Conservation (phyloP, 2,797 vertebrate species). For the Diceros bicornis region DNA sequence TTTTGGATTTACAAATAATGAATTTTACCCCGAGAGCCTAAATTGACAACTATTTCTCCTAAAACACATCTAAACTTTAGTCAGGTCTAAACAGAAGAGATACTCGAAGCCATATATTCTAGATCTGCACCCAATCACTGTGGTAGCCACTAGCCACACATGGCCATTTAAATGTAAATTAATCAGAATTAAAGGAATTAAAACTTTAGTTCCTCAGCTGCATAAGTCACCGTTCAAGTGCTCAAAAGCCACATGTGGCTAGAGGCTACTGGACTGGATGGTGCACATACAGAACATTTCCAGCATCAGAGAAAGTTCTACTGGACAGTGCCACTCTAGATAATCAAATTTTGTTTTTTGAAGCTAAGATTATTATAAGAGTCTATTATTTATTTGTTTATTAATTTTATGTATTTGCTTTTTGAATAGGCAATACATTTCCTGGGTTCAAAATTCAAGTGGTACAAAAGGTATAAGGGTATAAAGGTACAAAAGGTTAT, state of each 20-base stretch:
- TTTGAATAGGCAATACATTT: not conserved
- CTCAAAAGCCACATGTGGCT: not conserved
- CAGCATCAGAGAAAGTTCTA: not conserved
- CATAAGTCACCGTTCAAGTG: not conserved
- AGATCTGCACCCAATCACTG: not conserved
- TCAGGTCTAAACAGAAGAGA: not conserved
- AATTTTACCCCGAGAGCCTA: not conserved
- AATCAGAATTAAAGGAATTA: not conserved
- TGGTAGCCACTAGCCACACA: not conserved
- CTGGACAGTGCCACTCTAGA: not conserved
- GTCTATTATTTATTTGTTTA: not conserved
- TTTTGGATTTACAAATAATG: constrained; percentile 1
- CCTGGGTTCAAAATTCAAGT: constrained; percentile 15
- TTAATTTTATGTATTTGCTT: not conserved
- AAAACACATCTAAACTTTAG: not conserved
- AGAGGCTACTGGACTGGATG: not conserved
- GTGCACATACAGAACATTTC: not conserved
- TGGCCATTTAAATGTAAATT: not conserved
- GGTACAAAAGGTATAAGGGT: not conserved
- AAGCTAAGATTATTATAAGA: not conserved
- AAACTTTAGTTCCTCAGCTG: not conserved
- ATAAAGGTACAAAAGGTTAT: not conserved
- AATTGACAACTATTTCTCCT: not conserved
- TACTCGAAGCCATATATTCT: not conserved
- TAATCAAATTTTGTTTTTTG: not conserved